Base-by-base conservation (phyloP, 2,113 vertebrate genomes). In the Sitta europaea region DNA sequence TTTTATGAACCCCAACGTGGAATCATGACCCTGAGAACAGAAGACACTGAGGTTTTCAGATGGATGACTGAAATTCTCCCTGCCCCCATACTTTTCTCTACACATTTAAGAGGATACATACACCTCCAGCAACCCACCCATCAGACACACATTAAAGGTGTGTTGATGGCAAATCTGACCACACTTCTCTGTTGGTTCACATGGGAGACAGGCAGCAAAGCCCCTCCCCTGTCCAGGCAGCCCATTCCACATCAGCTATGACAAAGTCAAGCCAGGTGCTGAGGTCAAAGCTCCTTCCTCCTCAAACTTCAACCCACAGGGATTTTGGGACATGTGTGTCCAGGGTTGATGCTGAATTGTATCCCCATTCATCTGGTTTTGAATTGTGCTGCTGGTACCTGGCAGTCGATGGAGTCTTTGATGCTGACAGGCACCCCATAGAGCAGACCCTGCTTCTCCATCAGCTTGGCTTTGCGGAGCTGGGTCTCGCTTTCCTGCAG, bases 361-460 rank as follows among this genome's bases (percentile, higher is more conserved):
- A n/a, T n/a, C n/a, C n/a, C n/a, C n/a, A n/a, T n/a, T n/a, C n/a
- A n/a, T n/a, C n/a, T n/a, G n/a, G n/a, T n/a, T n/a, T n/a, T n/a
- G 42, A 21, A 43, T 40, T 10, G 1, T 0, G 8, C 28, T 53
- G 43, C 43, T 0, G 2, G 23, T 97, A 99, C 98, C 98, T 99
- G 96, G 81, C 94, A 97, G 24, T 68, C 17, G 7, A 98, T 11
- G 74, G 98, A 98, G 14, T 99, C 98, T 91, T 99, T 99, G 91
- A 99, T 96, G 96, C 98, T 99, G 74, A 99, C 82, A 36, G 98
- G 98, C 65, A 99, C 96, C 40, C 96, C 96, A 1, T 95, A 96
- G n/a, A 97, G 96, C 86, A 97, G 91, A 33, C 95, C 93, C 5
- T 0, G 96, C 97, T 35, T 98, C 97, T 86, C 97, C 4, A 73